Conservation (phyloP, 2,113 vertebrate genomes). For the Oncorhynchus keta region DNA sequence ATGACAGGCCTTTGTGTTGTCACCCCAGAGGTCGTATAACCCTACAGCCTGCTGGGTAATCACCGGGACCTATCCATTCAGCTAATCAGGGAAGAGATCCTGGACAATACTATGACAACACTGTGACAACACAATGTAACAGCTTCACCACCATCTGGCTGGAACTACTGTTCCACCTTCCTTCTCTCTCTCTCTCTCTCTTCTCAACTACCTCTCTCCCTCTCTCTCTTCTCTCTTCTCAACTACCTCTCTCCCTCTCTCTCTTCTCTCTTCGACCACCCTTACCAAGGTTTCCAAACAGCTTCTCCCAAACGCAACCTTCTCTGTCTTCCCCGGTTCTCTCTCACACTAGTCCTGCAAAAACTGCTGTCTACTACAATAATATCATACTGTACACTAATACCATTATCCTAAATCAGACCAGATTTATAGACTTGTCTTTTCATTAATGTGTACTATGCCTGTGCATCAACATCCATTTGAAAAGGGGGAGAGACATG, state of each 20-base stretch:
- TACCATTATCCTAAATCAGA: neutral
- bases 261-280: too few relatives aligned
- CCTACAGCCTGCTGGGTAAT: slow-evolving; percentile 52
- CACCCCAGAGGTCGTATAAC: slow-evolving; percentile 58
- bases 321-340: neutral
- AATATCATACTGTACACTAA: neutral
- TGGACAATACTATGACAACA: slow-evolving; percentile 32
- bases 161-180: neutral
- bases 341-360: neutral
- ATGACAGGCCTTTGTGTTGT: slow-evolving; percentile 46
- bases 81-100: slow-evolving; percentile 60
- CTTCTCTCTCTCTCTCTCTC: too few relatives aligned
- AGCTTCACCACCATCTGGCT: neutral
- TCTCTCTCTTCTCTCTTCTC: too few relatives aligned
- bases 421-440: neutral
- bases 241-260: neutral
- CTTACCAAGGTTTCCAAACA: neutral
- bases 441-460: too few relatives aligned
- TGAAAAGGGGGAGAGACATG: too few relatives aligned
- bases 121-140: neutral
- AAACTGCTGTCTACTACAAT: neutral
- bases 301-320: neutral
- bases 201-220: neutral
- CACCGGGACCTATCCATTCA: slow-evolving; percentile 32
- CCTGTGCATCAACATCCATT: too few relatives aligned